Percentiles rank a stretch among this genome's conserved stretches.
phyloP scores from a whole-genome alignment of 2,797 vertebrate genomes.

The Cygnus olor region DNA sequence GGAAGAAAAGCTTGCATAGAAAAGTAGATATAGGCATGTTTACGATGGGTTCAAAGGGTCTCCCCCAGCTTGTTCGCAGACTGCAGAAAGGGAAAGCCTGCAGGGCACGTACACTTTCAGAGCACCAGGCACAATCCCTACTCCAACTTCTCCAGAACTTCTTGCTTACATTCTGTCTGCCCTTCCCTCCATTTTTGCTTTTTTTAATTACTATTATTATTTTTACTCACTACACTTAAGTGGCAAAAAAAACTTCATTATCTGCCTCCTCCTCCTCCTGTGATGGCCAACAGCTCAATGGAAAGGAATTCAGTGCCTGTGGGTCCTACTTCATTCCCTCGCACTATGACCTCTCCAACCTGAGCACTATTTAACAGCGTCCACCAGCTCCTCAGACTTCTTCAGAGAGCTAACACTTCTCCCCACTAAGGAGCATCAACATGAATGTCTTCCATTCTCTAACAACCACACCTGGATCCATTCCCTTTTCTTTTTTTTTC shows the following conservation, averaged over 20 bases:
- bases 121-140: neutral
- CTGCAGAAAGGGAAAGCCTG: neutral
- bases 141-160: neutral
- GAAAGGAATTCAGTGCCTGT: neutral
- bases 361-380: neutral
- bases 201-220: too few species aligned
- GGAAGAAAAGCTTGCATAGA: neutral
- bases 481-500: neutral
- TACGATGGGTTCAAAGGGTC: neutral
- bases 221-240: neutral
- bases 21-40: neutral
- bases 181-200: neutral
- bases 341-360: neutral
- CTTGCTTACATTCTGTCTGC: neutral
- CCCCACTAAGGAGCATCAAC: neutral
- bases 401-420: neutral
- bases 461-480: neutral
- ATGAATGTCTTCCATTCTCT: neutral
- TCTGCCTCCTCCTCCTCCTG: neutral
- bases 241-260: neutral
- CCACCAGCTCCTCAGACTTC: neutral
- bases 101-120: neutral
- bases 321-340: neutral
- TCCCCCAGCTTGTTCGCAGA: neutral
- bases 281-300: neutral